Evolutionary conservation across 2,797 vertebrate species (phyloP).

Genomic region (Premnoplex brunnescens): DNA sequence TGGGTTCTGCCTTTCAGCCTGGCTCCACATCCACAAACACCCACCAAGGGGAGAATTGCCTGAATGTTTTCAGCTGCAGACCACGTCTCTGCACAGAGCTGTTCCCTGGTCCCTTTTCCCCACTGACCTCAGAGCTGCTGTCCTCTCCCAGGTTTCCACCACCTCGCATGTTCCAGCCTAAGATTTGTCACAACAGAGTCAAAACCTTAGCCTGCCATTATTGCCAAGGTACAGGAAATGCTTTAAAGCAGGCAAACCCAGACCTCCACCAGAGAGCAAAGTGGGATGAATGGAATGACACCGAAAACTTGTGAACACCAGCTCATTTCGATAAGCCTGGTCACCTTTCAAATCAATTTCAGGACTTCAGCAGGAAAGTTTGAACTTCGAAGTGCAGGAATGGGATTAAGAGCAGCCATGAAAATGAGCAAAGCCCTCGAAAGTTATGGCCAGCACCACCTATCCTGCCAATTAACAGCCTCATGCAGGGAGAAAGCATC

Average conservation of each 20-base stretch:
- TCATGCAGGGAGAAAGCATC: neutral
- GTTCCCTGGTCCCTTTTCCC: neutral
- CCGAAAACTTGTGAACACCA: neutral
- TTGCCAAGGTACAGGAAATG: accelerated
- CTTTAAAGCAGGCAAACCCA: neutral
- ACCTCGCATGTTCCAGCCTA: neutral
- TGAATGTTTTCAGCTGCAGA: neutral
- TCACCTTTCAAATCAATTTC: neutral
- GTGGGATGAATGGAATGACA: neutral
- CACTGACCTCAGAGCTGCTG: neutral
- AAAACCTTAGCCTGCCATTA: neutral
- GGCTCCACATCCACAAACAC: neutral
- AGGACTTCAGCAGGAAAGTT: neutral
- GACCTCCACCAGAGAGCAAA: neutral
- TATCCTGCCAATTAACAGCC: neutral
- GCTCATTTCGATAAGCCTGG: neutral
- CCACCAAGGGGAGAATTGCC: neutral
- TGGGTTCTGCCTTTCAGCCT: accelerated
- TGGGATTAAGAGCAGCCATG: neutral
- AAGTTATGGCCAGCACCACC: neutral
- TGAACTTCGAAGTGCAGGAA: neutral
- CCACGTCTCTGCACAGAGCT: neutral
- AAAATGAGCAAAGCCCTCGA: neutral
- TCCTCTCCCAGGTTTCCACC: neutral
- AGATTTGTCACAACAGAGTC: neutral